Evolutionary conservation across 2,888 invertebrate genomes (phyloP), one percentile per base, ranked within the genome.

Genomic region (Meloe dianella): DNA sequence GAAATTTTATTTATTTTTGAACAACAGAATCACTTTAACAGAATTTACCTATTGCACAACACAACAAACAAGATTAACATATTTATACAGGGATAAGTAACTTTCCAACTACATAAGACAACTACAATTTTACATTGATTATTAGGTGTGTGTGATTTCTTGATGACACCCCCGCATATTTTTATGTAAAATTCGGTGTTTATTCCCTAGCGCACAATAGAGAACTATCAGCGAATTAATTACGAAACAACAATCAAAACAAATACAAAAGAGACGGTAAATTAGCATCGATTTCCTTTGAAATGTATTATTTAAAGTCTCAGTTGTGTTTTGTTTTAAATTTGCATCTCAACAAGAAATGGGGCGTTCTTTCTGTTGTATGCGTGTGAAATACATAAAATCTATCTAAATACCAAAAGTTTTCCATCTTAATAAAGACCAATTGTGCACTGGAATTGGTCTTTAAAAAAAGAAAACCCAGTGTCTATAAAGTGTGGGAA

Each of bases 21-120:
- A 79, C 78, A 80, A 81, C 80, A 81, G 79, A 81, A 80, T 79
- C 75, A 75, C 76, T 74, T 71, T 81, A 80, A 79, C 79, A 78
- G 59, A 64, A 68, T 68, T 78, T 76, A 80, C 57, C 58, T 69
- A 69, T 47, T 70, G 64, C 78, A 81, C 80, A 81, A 80, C 79
- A 81, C 80, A n/a, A n/a, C n/a, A 80, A 81, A 76, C 75, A 79
- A 78, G 79, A 77, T n/a, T 80, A 82, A 80, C 78, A 80, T 81
- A 82, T 41, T 80, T 78, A 76, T 82, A 83, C 81, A 82, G 77
- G 69, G 80, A 81, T 79, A 79, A 79, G 75, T 78, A 80, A 81
- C 80, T 81, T 75, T 81, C 81, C 80, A 79, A 75, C 76, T 78
- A 78, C n/a, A n/a, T n/a, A n/a, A n/a, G n/a, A n/a, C n/a, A 70